phyloP scores from a whole-genome alignment of 1,140 invertebrate genomes.

The Forficula auricularia region DNA sequence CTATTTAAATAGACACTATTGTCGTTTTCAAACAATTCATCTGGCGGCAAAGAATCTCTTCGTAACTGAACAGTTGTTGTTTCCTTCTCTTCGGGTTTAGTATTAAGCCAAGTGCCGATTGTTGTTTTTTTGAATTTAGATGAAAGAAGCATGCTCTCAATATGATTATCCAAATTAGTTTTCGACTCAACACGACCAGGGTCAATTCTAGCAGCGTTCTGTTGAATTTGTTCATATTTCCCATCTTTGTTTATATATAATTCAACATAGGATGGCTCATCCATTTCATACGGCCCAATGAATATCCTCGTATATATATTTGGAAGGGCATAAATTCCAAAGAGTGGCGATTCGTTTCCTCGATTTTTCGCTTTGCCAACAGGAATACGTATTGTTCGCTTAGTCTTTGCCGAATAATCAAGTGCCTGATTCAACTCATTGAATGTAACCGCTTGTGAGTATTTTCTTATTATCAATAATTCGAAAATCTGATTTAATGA shows the following conservation, averaged over 20 bases:
- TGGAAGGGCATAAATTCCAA: constrained; percentile 18
- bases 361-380: constrained; percentile 9
- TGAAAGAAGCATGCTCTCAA: no score
- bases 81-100: no score
- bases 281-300: constrained; percentile 16
- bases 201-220: no score
- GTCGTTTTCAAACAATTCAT: no score
- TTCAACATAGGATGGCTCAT: constrained; percentile 14
- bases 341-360: constrained; percentile 10
- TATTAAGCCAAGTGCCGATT: no score
- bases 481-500: constrained; percentile 17
- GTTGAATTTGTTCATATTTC: not conserved
- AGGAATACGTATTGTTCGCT: constrained; percentile 13
- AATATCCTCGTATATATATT: constrained; percentile 16
- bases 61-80: no score
- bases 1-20: no score
- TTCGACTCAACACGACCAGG: no score
- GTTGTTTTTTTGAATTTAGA: no score
- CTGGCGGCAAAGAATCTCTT: no score
- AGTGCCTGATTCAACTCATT: constrained; percentile 14
- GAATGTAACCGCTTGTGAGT: constrained; percentile 18
- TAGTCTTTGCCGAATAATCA: constrained; percentile 13
- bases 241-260: constrained; percentile 16
- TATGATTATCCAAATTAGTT: no score
- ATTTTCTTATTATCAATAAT: constrained; percentile 14